Percentiles rank a stretch among this genome's conserved stretches.
phyloP scores from a whole-genome alignment of 2,113 vertebrate genomes.

The Pterocles orientalis region DNA sequence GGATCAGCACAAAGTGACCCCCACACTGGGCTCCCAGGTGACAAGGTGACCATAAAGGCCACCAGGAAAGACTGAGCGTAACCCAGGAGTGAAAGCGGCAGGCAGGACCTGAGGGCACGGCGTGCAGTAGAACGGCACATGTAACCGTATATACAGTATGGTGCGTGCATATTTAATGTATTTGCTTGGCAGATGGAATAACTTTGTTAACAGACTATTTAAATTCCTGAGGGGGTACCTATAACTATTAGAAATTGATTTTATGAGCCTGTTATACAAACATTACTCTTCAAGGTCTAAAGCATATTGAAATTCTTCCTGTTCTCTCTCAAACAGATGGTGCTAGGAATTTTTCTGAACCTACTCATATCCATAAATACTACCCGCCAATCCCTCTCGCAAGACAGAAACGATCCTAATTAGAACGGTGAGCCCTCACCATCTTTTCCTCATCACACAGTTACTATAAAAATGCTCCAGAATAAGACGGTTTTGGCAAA shows the following conservation, averaged over 20 bases:
- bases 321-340: slow-evolving; percentile 82
- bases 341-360: slow-evolving; percentile 76
- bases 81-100: not conserved
- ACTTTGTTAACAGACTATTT: slow-evolving; percentile 75
- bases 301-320: slow-evolving; percentile 77
- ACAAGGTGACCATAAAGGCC: not conserved
- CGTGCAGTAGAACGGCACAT: not conserved
- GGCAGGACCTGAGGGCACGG: rapidly evolving
- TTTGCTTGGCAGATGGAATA: slow-evolving; percentile 67
- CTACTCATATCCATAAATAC: slow-evolving; percentile 79
- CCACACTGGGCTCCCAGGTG: rapidly evolving
- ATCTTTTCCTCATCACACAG: slow-evolving; percentile 48
- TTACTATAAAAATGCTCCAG: slow-evolving; percentile 43
- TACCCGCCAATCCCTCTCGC: slow-evolving; percentile 58
- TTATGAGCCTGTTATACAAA: slow-evolving; percentile 78
- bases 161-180: slow-evolving; percentile 28
- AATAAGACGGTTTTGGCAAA: slow-evolving; percentile 49
- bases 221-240: slow-evolving; percentile 77
- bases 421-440: slow-evolving; percentile 53
- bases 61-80: rapidly evolving
- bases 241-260: slow-evolving; percentile 79
- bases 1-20: rapidly evolving
- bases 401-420: slow-evolving; percentile 73
- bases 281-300: slow-evolving; percentile 78
- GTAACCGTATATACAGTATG: not conserved